Evolutionary conservation across 2,797 vertebrate genomes (phyloP).

Genomic region (Manis javanica): DNA sequence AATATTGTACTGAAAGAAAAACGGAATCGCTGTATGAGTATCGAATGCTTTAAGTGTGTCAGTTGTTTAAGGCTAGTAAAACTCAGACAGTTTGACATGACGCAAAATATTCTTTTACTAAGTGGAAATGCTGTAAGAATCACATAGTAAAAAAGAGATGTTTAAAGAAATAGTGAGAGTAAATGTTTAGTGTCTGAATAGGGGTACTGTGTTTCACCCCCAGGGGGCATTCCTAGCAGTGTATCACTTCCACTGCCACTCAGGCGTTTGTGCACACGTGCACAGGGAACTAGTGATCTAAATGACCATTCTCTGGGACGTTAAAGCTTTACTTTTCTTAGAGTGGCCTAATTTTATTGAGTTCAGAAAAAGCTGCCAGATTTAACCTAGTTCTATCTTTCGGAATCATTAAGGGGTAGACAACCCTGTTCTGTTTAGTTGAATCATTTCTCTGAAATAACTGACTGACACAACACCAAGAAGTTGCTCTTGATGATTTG

Average conservation of each 20-base stretch:
- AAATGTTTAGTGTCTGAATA: not conserved
- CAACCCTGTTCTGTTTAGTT: not conserved
- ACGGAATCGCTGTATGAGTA: no score
- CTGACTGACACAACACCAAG: not conserved
- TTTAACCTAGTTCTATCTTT: not conserved
- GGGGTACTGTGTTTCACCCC: not conserved
- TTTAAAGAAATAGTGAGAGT: not conserved
- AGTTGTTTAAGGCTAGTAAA: no score
- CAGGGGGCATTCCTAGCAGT: not conserved
- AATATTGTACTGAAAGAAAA: no score
- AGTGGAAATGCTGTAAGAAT: not conserved
- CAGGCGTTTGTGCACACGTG: not conserved
- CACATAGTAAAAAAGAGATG: not conserved
- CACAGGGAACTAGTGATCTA: not conserved
- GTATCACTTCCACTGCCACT: not conserved
- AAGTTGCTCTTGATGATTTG: not conserved
- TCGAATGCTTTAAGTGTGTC: no score
- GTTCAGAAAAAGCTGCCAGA: not conserved
- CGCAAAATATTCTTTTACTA: not conserved
- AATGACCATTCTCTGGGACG: not conserved
- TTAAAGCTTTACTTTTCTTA: not conserved
- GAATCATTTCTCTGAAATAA: slow-evolving; percentile 33
- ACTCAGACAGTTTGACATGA: no score
- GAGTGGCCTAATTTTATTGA: not conserved
- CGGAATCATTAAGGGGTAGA: not conserved